Conservation (phyloP, 1,140 invertebrate genomes). For the Nephotettix cincticeps region DNA sequence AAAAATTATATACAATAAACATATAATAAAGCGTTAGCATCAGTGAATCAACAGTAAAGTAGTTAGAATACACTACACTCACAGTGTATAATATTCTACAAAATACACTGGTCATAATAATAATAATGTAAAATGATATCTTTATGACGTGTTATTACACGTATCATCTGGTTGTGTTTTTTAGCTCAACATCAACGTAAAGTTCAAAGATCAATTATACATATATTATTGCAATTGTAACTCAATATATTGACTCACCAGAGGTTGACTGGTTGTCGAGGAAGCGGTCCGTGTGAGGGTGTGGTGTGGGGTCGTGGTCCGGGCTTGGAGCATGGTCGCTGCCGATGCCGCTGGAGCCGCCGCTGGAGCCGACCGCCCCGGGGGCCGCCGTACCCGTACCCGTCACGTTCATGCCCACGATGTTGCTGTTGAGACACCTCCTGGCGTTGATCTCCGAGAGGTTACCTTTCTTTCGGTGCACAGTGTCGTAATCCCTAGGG, state of each 20-base stretch:
- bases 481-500: constrained; percentile 90
- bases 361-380: constrained; percentile 47
- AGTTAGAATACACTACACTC: too few species aligned
- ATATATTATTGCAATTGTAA: too few species aligned
- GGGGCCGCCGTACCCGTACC: background rate
- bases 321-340: constrained; percentile 83
- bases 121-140: too few species aligned
- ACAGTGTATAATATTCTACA: too few species aligned
- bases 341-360: constrained; percentile 76
- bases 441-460: constrained; percentile 76
- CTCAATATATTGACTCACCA: constrained; percentile 27
- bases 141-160: too few species aligned
- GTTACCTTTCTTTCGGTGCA: constrained; percentile 80
- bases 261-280: constrained; percentile 44
- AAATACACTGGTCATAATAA: too few species aligned
- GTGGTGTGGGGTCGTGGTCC: constrained; percentile 36
- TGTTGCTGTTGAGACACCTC: constrained; percentile 68
- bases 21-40: too few species aligned
- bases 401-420: constrained; percentile 55
- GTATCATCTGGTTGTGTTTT: too few species aligned
- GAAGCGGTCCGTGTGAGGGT: constrained; percentile 25
- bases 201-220: too few species aligned
- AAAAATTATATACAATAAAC: too few species aligned
- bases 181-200: too few species aligned
- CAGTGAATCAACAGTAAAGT: too few species aligned